Base-by-base conservation (phyloP, 2,797 vertebrate species). In the Gadopsis bispinosus region DNA sequence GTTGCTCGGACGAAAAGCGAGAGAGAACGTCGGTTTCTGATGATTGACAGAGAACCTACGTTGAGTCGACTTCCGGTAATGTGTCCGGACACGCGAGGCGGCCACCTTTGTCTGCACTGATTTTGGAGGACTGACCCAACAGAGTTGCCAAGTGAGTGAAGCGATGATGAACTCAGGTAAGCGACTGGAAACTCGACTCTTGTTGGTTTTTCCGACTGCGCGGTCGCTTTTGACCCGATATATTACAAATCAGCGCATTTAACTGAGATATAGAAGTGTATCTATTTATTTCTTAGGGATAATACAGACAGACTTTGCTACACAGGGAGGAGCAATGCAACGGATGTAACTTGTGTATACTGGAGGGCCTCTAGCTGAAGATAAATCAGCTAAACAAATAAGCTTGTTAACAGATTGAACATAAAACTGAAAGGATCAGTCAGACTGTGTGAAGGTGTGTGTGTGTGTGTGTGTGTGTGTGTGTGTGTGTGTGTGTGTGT, bases 151-250 rank as follows among this genome's bases (percentile, higher is more conserved):
- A 70, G 69, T 35, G 51, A 71, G 45, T 7, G 84, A 64, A 71
- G 75, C 69, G 43, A 87, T 10, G 73, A 91, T 90, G 83, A 92
- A 69, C 65, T 78, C 93, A 88, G 94, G 94, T 94, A 73, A 87
- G 88, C 51, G 73, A 16, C 20, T 14, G 16, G 8, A 77, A 47
- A 69, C 41, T 60, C 56, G 19, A 17, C 22, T 7, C 45, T 58
- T 22, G 17, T 9, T 61, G 11, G 45, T 59, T 37, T 62, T 35
- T 35, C 31, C 22, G 26, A 16, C 22, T 20, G 16, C 20, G 59
- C 11, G 5, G 2, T n/a, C 16, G n/a, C 4, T 20, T 1, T 7
- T 50, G 8, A 47, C 10, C 19, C 26, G 6, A 43, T 26, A 1
- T 1, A 20, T 4, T 2, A 26, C 6, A 50, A 35, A 83, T 3